These are phyloP conservation scores for Ichneumon xanthorius DNA, from an alignment of 2,888 invertebrate species.

Conservation along the genomic window DNA sequence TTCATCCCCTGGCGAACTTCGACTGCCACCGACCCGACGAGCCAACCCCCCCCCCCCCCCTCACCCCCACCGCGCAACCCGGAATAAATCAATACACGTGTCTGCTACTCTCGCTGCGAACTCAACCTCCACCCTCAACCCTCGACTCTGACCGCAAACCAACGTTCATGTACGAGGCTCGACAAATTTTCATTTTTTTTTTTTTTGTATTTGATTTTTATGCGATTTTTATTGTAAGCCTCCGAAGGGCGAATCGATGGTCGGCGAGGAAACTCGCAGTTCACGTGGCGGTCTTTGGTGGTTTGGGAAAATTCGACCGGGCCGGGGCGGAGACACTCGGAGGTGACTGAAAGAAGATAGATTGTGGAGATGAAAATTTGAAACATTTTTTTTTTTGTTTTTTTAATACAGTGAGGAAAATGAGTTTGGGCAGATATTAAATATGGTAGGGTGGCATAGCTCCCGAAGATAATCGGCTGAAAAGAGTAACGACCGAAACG, in stretches of 20 bases:
- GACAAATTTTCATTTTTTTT: background rate
- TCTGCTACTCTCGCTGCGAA: constrained; percentile 81
- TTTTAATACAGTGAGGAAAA: background rate
- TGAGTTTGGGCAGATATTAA: too few relatives aligned
- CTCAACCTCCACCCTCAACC: constrained; percentile 77
- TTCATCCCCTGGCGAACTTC: constrained; percentile 57
- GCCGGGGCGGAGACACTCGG: background rate
- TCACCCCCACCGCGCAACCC: constrained; percentile 50
- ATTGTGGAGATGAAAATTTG: background rate
- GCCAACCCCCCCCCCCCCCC: constrained; percentile 24
- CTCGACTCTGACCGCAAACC: constrained; percentile 66
- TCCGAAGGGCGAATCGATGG: background rate
- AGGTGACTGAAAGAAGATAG: background rate
- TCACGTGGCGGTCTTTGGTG: background rate
- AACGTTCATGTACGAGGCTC: constrained; percentile 54
- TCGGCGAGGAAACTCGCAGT: background rate
- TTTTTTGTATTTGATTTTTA: constrained; percentile 7
- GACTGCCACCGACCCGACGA: constrained; percentile 60
- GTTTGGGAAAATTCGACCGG: background rate
- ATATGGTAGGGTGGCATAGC: too few relatives aligned
- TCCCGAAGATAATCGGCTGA: too few relatives aligned
- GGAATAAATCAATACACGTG: constrained; percentile 85
- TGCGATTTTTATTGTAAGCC: background rate
- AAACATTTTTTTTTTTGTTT: background rate
- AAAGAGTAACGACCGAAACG: too few relatives aligned